Evolutionary conservation across 2,888 invertebrate genomes (phyloP).

Genomic region (Carpatolechia fugitivella): DNA sequence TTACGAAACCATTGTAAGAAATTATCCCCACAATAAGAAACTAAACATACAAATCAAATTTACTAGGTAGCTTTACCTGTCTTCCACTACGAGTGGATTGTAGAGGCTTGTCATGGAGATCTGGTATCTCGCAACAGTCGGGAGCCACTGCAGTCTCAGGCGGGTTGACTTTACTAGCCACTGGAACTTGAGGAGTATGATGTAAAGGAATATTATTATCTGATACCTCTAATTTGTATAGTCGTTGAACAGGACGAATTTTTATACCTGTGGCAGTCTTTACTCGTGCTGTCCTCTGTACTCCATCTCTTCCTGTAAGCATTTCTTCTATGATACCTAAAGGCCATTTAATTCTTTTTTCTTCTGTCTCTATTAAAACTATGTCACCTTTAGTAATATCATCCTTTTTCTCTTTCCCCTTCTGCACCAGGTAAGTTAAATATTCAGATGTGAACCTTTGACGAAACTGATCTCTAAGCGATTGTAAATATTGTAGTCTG

Average conservation of each 20-base stretch:
- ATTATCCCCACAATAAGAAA: neutral
- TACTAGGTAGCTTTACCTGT: conserved; percentile 2
- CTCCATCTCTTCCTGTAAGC: conserved; percentile 14
- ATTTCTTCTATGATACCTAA: conserved; percentile 14
- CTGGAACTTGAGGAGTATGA: neutral
- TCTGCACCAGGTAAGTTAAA: conserved; percentile 11
- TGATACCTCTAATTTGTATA: neutral
- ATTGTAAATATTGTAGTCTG: neutral
- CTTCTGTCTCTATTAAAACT: conserved; percentile 13
- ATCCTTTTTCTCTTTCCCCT: conserved; percentile 13
- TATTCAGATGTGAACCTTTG: conserved; percentile 11
- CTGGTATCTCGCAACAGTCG: neutral
- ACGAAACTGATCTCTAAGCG: neutral
- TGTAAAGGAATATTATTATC: neutral
- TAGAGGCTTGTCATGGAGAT: neutral
- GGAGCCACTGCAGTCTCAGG: neutral
- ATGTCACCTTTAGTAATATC: conserved; percentile 4
- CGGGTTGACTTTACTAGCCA: too few relatives aligned
- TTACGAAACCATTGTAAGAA: too few relatives aligned
- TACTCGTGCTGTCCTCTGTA: conserved; percentile 11
- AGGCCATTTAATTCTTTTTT: conserved; percentile 16
- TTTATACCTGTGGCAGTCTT: neutral
- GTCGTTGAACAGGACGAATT: neutral
- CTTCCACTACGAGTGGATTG: neutral
- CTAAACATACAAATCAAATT: neutral